Evolutionary conservation across 2,797 vertebrate genomes (phyloP).

Genomic region (Synaphobranchus kaupii): DNA sequence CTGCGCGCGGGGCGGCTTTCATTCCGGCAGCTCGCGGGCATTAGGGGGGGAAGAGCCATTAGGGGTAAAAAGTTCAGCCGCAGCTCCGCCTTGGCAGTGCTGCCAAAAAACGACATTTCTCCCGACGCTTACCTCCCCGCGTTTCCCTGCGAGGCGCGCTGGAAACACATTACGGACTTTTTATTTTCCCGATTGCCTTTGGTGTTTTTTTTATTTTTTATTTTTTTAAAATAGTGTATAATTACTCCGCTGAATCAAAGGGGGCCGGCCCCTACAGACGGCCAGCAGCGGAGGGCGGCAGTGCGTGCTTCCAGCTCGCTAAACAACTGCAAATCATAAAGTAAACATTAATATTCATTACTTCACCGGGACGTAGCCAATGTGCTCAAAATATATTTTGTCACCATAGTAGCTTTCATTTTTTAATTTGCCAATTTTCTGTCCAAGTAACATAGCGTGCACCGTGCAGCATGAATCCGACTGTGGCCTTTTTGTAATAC

Average conservation of each 20-base stretch:
- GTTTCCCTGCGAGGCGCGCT: slow-evolving; percentile 72
- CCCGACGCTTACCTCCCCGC: slow-evolving; percentile 71
- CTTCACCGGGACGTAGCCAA: slow-evolving; percentile 41
- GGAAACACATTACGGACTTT: slow-evolving; percentile 74
- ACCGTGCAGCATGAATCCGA: neutral
- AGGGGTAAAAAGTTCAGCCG: slow-evolving; percentile 98
- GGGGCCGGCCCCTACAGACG: neutral
- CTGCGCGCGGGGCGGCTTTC: slow-evolving; percentile 84
- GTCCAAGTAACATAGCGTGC: slow-evolving; percentile 54
- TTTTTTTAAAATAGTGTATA: slow-evolving; percentile 60
- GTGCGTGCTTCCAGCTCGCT: neutral
- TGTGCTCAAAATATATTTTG: slow-evolving; percentile 44
- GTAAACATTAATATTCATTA: slow-evolving; percentile 67
- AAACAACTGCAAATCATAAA: slow-evolving; percentile 48
- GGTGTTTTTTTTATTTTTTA: slow-evolving; percentile 58
- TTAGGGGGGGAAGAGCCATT: slow-evolving; percentile 89
- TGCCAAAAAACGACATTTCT: slow-evolving; percentile 88
- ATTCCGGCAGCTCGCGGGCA: slow-evolving; percentile 90
- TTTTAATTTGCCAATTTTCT: slow-evolving; percentile 55
- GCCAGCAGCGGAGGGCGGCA: too few species aligned
- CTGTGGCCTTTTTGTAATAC: neutral
- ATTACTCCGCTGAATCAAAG: slow-evolving; percentile 59
- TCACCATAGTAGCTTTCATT: slow-evolving; percentile 45
- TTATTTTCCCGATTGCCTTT: slow-evolving; percentile 76
- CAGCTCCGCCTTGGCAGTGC: slow-evolving; percentile 79